These are phyloP conservation scores for Caenorhabditis afra DNA, from an alignment of 2,888 invertebrate genomes.

Conservation along the genomic window DNA sequence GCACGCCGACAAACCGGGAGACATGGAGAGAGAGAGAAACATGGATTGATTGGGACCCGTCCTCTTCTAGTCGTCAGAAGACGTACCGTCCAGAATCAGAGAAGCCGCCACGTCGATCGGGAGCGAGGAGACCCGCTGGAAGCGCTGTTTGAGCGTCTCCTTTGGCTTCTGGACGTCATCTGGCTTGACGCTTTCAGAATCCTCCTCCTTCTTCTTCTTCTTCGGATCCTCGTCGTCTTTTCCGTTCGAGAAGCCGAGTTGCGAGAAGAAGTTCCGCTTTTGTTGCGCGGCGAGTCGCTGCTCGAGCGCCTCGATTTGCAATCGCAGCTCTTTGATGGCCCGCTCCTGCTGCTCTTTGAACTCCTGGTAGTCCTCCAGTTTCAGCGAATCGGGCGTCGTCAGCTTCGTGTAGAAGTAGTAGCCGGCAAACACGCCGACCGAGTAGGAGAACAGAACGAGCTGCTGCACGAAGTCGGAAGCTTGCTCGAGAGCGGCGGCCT, in stretches of 20 bases:
- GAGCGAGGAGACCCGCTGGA: constrained; percentile 67
- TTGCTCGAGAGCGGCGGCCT: constrained; percentile 77
- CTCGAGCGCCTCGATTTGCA: constrained; percentile 57
- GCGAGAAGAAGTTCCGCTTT: constrained; percentile 47
- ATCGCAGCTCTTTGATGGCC: constrained; percentile 51
- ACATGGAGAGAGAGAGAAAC: not conserved
- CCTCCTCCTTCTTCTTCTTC: too few relatives aligned
- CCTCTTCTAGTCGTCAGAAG: not conserved
- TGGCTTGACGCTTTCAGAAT: too few relatives aligned
- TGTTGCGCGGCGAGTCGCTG: constrained; percentile 54
- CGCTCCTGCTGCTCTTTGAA: constrained; percentile 60
- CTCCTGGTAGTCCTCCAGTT: constrained; percentile 64
- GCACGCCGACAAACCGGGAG: constrained; percentile 16
- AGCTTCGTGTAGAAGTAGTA: constrained; percentile 74
- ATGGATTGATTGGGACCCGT: not conserved
- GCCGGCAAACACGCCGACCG: constrained; percentile 75
- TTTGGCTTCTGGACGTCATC: not conserved
- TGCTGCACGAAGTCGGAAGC: constrained; percentile 80
- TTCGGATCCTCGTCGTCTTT: constrained; percentile 14
- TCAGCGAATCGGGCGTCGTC: constrained; percentile 67
- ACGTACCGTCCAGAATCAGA: constrained; percentile 65
- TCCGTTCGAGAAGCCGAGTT: constrained; percentile 20
- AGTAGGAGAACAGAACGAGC: constrained; percentile 76
- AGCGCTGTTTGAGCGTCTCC: constrained; percentile 38
- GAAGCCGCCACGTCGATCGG: constrained; percentile 68